Percentiles rank a stretch among this genome's conserved stretches.
Conservation (phyloP, 1,140 invertebrate genomes). For the Contarinia nasturtii region DNA sequence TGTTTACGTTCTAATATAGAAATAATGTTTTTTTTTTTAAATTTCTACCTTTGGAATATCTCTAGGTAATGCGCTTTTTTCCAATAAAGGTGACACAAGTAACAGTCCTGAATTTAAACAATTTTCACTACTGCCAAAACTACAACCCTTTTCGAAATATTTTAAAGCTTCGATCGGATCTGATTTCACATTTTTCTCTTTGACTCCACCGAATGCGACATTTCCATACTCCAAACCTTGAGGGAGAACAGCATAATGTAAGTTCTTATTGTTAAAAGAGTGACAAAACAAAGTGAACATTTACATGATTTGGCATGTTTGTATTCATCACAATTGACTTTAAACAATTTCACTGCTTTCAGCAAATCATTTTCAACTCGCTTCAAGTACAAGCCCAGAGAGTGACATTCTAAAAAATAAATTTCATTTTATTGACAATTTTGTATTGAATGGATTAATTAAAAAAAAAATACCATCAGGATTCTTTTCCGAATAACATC, state of each 20-base stretch:
- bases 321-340: constrained; percentile 58
- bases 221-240: constrained; percentile 54
- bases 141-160: constrained; percentile 57
- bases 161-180: constrained; percentile 28
- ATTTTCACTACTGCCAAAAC: constrained; percentile 34
- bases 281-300: too few species aligned
- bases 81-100: constrained; percentile 19
- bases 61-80: constrained; percentile 7
- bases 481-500: too few species aligned
- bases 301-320: constrained; percentile 59
- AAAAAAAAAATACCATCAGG: too few species aligned
- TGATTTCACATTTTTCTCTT: constrained; percentile 14
- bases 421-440: too few species aligned
- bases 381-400: constrained; percentile 70
- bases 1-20: constrained; percentile 9
- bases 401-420: constrained; percentile 61
- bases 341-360: constrained; percentile 50
- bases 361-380: constrained; percentile 48
- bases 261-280: too few species aligned
- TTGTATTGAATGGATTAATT: too few species aligned
- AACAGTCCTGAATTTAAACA: constrained; percentile 54
- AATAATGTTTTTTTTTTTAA: too few species aligned
- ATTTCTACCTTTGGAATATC: too few species aligned
- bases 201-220: constrained; percentile 37
- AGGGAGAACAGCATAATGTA: too few species aligned